Conservation (phyloP, 2,888 invertebrate species). For the Drosophila siamana region DNA sequence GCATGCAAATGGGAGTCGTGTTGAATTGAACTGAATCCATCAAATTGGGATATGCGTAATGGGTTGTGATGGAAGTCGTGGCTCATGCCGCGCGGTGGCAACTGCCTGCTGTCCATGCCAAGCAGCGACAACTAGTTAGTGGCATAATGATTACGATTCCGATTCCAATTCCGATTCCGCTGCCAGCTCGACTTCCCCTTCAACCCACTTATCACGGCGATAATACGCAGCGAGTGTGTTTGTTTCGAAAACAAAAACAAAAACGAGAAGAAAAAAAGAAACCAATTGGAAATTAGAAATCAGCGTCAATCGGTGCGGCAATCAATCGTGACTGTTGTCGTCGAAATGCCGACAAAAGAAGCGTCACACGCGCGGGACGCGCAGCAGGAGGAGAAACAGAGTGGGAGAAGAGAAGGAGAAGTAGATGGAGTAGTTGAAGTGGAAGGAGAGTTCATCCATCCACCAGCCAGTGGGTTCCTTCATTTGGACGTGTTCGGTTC, state of each 20-base stretch:
- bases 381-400: conserved; percentile 21
- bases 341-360: conserved; percentile 74
- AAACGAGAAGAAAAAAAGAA: conserved; percentile 21
- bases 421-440: conserved; percentile 3
- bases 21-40: conserved; percentile 17
- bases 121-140: conserved; percentile 55
- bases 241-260: conserved; percentile 27
- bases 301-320: conserved; percentile 77
- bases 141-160: conserved; percentile 48
- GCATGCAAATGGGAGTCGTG: conserved; percentile 37
- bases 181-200: conserved; percentile 3
- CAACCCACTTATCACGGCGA: conserved; percentile 67
- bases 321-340: conserved; percentile 79
- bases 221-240: conserved; percentile 53
- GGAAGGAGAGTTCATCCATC: conserved; percentile 20
- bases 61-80: conserved; percentile 29
- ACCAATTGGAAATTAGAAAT: conserved; percentile 81
- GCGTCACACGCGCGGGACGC: conserved; percentile 64
- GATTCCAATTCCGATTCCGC: conserved; percentile 2
- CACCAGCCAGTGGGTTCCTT: neutral
- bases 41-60: conserved; percentile 25
- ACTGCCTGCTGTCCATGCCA: conserved; percentile 67
- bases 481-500: conserved; percentile 9
- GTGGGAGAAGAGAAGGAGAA: neutral
- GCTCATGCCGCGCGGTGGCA: conserved; percentile 22